These are phyloP conservation scores for Enteromius paludinosus DNA, from an alignment of 2,797 vertebrate genomes.

Conservation along the genomic window DNA sequence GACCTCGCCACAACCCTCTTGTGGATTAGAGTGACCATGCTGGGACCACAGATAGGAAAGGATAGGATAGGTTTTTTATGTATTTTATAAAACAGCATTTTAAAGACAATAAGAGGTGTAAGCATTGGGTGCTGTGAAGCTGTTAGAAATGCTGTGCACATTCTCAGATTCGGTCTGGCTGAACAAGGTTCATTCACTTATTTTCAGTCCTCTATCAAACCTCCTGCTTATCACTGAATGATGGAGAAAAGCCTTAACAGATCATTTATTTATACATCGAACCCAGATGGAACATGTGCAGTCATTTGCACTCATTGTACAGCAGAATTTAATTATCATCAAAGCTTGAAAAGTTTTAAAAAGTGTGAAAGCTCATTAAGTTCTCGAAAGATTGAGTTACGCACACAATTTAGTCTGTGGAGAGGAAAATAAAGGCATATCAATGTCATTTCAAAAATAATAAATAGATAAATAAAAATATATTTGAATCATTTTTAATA, in stretches of 20 bases:
- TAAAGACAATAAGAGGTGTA: background rate
- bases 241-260: background rate
- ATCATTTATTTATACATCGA: background rate
- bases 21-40: conserved; percentile 22
- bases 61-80: too few species aligned
- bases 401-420: background rate
- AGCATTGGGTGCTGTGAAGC: background rate
- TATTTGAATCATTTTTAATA: background rate
- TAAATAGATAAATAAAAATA: background rate
- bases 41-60: conserved; percentile 5
- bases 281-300: conserved; percentile 3
- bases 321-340: conserved; percentile 6
- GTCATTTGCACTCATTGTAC: background rate
- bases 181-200: background rate
- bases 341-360: conserved; percentile 7
- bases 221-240: background rate
- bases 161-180: background rate
- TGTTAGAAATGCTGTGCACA: background rate
- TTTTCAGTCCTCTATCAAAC: conserved; percentile 1
- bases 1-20: background rate
- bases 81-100: conserved; percentile 4
- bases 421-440: background rate
- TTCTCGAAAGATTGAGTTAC: conserved; percentile 12
- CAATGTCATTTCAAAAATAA: background rate
- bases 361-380: conserved; percentile 57